Evolutionary conservation across 1,140 invertebrate species (phyloP), one percentile per base, ranked within the genome.

Genomic region (Heliothis subflexa): DNA sequence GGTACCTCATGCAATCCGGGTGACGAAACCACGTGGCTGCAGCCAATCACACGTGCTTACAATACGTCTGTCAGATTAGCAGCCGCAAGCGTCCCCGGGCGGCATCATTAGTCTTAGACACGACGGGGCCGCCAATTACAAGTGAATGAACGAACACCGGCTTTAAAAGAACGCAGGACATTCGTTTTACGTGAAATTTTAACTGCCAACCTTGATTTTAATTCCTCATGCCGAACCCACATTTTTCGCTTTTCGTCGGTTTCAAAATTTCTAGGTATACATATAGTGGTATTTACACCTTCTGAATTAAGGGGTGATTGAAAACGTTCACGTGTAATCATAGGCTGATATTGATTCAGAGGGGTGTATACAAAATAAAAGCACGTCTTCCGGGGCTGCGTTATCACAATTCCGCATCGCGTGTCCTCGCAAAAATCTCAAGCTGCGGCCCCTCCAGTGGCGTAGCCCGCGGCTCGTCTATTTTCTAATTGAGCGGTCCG

Each of bases 401-500:
- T 52, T 71, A 71, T 71, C 50, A 21, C 49, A 33, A 54, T 54
- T 33, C 50, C 21, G 7, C 33, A 59, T 59, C 54, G 71, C 33
- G 18, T 71, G 21, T 71, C 13, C 49, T 61, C 78, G 71, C 73
- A 77, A 82, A 79, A 85, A 85, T 84, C 81, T 81, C 80, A 76
- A 33, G 49, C 54, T 33, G 57, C 40, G 74, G 21, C 57, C 72
- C 16, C 12, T 47, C 47, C 16, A 5, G 40, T 11, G n/a, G 12
- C 54, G 16, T 12, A 25, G 12, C 21, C 49, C n/a, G 45, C 18
- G 28, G 54, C 55, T 78, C 50, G 79, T 84, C 77, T 87, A 84
- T 88, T 88, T 90, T 87, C 83, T 89, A 89, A 90, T 86, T 79
- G 85, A 86, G 84, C 75, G 71, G 54, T 74, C 77, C 62, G 59